These are phyloP conservation scores for Agonopterix heracliana DNA, from an alignment of 2,888 invertebrate genomes.

Conservation along the genomic window DNA sequence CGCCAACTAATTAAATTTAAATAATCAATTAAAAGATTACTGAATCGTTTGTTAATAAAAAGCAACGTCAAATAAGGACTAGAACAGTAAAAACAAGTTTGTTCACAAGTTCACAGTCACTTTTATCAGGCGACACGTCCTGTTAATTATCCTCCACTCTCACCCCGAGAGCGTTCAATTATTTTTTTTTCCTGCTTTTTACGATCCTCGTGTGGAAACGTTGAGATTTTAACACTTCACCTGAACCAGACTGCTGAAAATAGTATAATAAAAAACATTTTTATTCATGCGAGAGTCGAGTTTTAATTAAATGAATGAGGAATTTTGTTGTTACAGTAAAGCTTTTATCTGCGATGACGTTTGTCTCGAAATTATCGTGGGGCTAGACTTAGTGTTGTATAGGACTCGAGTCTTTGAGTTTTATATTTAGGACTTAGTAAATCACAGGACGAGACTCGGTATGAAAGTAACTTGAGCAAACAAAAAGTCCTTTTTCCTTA, in stretches of 20 bases:
- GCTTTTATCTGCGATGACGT: constrained; percentile 29
- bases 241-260: constrained; percentile 64
- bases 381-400: not conserved
- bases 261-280: constrained; percentile 46
- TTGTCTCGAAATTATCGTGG: constrained; percentile 13
- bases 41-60: too few relatives aligned
- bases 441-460: too few relatives aligned
- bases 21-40: too few relatives aligned
- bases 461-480: too few relatives aligned
- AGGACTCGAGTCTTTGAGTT: too few relatives aligned
- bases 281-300: constrained; percentile 48
- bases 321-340: constrained; percentile 43
- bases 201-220: constrained; percentile 68
- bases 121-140: constrained; percentile 72
- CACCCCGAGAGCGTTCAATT: constrained; percentile 64
- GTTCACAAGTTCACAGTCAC: constrained; percentile 30
- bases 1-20: too few relatives aligned
- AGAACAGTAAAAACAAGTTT: not conserved
- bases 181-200: constrained; percentile 65
- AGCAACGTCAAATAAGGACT: too few relatives aligned
- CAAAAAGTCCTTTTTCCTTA: too few relatives aligned
- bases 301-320: constrained; percentile 68
- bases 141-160: constrained; percentile 73
- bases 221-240: constrained; percentile 74
- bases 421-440: too few relatives aligned